Evolutionary conservation across 2,888 invertebrate species (phyloP), one percentile per base, ranked within the genome.

Genomic region (Parnassius smintheus): DNA sequence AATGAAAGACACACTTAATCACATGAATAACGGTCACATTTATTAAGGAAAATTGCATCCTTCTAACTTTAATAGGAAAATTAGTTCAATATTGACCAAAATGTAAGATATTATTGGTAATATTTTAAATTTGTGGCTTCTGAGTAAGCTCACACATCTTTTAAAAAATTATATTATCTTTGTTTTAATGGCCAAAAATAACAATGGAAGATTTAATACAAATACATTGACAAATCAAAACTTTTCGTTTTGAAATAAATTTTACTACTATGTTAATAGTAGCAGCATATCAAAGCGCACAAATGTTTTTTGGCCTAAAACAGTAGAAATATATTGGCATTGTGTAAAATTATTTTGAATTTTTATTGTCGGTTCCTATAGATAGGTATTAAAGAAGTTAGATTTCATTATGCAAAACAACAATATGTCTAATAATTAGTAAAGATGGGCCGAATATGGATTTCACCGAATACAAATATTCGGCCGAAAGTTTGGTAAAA

Each of bases 351-450:
- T 35, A 35, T 35, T 35, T 35, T 35, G 4, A 35, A 7, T 7
- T 35, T 41, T 56, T 44, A 70, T 61, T 59, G 66, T 73, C 74
- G 70, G 75, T 81, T 81, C 77, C 77, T 80, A 75, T 71, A 74
- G 71, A 62, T 70, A 73, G 69, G 58, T 71, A 63, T 66, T 68
- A 60, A 64, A 54, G 65, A 60, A 57, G 56, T 61, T 70, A 64
- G 68, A 69, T 69, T 74, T 74, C 70, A 68, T 70, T 70, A 64
- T 65, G 45, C 46, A 46, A 8, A 46, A 11, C 12, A 54, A 54
- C 13, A 52, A 2, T 52, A 35, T 18, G 18, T 18, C 18, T 18
- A 18, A 18, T 18, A 18, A 18, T 18, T 18, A 18, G 18, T 18
- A 18, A 18, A 18, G 18, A 18, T 18, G 18, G 18, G 18, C 18